phyloP scores from a whole-genome alignment of 2,888 invertebrate species.

The Ichneumon xanthorius region DNA sequence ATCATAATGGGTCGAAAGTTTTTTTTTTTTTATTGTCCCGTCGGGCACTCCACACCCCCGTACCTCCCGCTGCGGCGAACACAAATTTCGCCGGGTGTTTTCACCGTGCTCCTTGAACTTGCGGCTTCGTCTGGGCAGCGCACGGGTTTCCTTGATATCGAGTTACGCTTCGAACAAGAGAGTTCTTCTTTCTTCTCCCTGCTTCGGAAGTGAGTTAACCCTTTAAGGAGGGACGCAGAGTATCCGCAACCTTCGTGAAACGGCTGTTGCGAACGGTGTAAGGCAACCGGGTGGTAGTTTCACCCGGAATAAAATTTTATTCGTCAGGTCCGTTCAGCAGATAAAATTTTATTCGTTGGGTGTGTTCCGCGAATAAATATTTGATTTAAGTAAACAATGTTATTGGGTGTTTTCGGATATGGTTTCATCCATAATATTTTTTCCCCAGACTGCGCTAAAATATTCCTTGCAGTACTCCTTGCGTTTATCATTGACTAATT shows the following conservation, averaged over 20 bases:
- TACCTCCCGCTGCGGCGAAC: neutral
- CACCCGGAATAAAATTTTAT: neutral
- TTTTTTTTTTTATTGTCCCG: slow-evolving; percentile 43
- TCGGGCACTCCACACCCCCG: slow-evolving; percentile 28
- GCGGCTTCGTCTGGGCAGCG: slow-evolving; percentile 48
- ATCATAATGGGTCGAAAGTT: slow-evolving; percentile 49
- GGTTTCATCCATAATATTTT: too few species aligned
- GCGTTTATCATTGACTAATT: too few species aligned
- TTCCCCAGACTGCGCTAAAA: too few species aligned
- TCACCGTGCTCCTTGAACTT: slow-evolving; percentile 50
- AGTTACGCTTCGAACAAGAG: slow-evolving; percentile 41
- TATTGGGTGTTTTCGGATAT: too few species aligned
- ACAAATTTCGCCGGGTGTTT: slow-evolving; percentile 38
- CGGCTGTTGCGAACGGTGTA: neutral
- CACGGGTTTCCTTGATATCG: slow-evolving; percentile 41
- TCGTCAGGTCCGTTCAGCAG: neutral
- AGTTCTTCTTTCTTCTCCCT: neutral
- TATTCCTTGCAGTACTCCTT: too few species aligned
- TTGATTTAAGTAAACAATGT: too few species aligned
- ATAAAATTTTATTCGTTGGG: too few species aligned
- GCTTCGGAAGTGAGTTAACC: neutral
- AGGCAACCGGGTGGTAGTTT: neutral
- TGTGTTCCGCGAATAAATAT: too few species aligned
- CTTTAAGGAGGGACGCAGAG: neutral
- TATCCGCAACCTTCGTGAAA: neutral